Base-by-base conservation (phyloP, 2,888 invertebrate species). In the Saturnia pavonia region DNA sequence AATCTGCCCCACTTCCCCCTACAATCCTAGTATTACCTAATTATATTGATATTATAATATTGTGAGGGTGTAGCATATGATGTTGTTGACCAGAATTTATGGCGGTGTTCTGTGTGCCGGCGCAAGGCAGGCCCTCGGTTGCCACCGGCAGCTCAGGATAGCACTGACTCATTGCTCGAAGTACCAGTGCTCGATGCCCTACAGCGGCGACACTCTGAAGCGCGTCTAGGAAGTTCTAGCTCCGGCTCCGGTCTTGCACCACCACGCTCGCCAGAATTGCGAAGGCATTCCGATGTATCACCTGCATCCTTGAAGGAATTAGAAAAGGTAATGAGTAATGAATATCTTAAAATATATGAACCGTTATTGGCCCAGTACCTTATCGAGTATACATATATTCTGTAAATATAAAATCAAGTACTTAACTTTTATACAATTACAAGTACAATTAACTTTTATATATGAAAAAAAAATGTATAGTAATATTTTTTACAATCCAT, bases 71-170 rank as follows among this genome's bases (percentile, higher is more conserved):
- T 27, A 57, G 7, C 7, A n/a, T n/a, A 57, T 57, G n/a, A 54
- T 22, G 25, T 27, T 60, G 25, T 60, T 27, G 57, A 42, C 9
- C 89, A 96, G 96, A 96, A 94, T 76, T 96, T 96, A 80, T 98
- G 98, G 98, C 96, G 97, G 72, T 98, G 98, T 91, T 98, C 97
- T 77, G 97, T 98, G 25, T 98, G 98, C 86, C 96, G 98, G 45
- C 95, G 97, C 76, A 97, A 97, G 90, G 95, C 97, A 76, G 97
- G 96, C 71, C 97, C 97, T 19, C 95, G 97, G 43, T 95, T 96
- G 45, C 96, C 96, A 69, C 95, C 97, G 45, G 95, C 96, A 6
- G 94, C 96, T 1, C 97, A 97, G 85, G 97, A 97, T 85, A 97
- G 97, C 74, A 97, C 97, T n/a, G 97, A 97, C 87, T 97, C 97